phyloP scores from a whole-genome alignment of 2,113 vertebrate genomes.

The Pelecanus crispus region DNA sequence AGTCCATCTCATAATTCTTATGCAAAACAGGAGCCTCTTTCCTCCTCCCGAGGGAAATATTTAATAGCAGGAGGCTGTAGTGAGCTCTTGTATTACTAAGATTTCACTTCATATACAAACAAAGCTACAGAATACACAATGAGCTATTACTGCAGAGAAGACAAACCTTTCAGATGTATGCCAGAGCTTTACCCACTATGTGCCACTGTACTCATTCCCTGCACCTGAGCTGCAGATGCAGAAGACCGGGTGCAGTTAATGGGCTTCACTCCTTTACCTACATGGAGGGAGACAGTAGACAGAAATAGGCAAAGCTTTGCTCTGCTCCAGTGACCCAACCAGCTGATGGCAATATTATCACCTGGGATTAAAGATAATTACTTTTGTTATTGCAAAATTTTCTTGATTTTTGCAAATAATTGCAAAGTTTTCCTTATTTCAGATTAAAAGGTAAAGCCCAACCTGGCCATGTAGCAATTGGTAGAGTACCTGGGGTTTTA shows the following conservation, averaged over 20 bases:
- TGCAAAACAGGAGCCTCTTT: conserved; percentile 32
- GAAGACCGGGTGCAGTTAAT: background rate
- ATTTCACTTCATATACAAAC: background rate
- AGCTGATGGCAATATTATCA: background rate
- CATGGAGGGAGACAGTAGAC: background rate
- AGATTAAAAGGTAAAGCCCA: background rate
- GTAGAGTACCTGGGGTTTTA: background rate
- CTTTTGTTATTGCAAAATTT: background rate
- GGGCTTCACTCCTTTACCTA: background rate
- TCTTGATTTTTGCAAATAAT: too few species aligned
- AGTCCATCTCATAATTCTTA: conserved; percentile 20
- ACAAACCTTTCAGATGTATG: background rate
- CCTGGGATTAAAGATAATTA: background rate
- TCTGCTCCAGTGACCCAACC: background rate
- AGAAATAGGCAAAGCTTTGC: background rate
- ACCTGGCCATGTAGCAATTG: background rate
- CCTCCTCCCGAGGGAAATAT: background rate
- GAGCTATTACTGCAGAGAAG: background rate
- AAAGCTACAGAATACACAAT: background rate
- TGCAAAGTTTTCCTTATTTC: background rate
- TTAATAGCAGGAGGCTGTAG: background rate
- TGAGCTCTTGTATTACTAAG: background rate
- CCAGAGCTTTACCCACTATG: background rate
- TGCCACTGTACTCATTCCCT: background rate
- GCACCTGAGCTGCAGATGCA: background rate